Conservation (phyloP, 2,888 invertebrate species). For the Calliscelio sp. region DNA sequence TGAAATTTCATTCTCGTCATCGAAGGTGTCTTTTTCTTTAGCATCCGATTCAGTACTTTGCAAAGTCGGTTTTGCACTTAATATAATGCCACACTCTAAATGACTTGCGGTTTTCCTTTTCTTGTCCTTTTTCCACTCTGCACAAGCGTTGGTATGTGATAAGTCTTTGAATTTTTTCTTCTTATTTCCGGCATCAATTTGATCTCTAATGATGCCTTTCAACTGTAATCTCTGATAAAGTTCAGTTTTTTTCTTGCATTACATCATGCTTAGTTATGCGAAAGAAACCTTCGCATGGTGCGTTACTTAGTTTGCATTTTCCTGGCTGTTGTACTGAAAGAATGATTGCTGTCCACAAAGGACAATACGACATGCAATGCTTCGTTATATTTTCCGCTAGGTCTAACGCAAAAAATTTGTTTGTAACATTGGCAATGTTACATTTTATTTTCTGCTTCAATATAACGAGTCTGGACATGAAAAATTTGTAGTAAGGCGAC, state of each 20-base stretch:
- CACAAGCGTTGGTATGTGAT: neutral
- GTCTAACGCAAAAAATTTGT: slow-evolving; percentile 5
- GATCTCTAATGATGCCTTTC: neutral
- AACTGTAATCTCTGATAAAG: neutral
- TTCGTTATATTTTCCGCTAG: neutral
- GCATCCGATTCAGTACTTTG: too few species aligned
- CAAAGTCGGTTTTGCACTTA: too few species aligned
- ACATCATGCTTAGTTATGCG: neutral
- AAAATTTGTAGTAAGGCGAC: neutral
- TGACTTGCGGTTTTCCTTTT: neutral
- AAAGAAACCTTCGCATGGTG: slow-evolving; percentile 8
- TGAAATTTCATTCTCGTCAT: too few species aligned
- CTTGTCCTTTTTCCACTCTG: neutral
- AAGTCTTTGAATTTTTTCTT: neutral
- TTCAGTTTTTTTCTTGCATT: neutral
- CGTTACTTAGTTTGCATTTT: slow-evolving; percentile 17
- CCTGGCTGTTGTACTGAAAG: slow-evolving; percentile 11
- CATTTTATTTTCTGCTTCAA: too few species aligned
- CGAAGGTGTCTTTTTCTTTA: too few species aligned
- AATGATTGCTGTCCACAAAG: slow-evolving; percentile 34
- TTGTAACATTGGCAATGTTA: neutral
- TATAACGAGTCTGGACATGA: too few species aligned
- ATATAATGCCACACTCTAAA: too few species aligned
- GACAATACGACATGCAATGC: slow-evolving; percentile 24
- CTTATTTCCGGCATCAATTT: neutral